Evolutionary conservation across 1,140 invertebrate species (phyloP).

Genomic region (Formica selysi): DNA sequence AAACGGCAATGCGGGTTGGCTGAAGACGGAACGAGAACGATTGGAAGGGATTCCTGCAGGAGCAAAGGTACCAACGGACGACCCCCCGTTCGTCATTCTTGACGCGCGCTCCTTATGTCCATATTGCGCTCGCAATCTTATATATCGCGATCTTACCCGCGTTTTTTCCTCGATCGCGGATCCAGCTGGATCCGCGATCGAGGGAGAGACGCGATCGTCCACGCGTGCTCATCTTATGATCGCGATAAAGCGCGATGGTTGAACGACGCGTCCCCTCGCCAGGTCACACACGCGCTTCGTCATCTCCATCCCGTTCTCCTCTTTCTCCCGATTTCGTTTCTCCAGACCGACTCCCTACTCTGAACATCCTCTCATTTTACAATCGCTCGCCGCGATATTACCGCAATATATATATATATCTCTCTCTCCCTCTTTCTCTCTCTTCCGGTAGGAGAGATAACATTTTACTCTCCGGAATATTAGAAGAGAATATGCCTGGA

Average conservation of each 20-base stretch:
- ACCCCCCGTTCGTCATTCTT: slow-evolving; percentile 14
- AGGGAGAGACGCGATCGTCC: background rate
- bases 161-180: background rate
- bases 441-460: background rate
- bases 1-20: slow-evolving; percentile 82
- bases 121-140: slow-evolving; percentile 42
- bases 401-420: background rate
- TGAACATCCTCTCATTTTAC: background rate
- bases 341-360: background rate
- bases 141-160: background rate
- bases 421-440: background rate
- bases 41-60: slow-evolving; percentile 7
- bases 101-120: slow-evolving; percentile 37
- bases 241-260: background rate
- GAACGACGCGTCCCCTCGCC: background rate
- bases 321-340: background rate
- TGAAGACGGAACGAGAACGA: slow-evolving; percentile 75
- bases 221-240: background rate
- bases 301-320: background rate
- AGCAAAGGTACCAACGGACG: slow-evolving; percentile 66
- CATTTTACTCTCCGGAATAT: background rate
- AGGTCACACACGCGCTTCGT: background rate
- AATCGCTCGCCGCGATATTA: background rate
- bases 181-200: too few relatives aligned
- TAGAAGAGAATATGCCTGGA: background rate